phyloP scores from a whole-genome alignment of 2,113 vertebrate genomes.

The Protobothrops flavoviridis region DNA sequence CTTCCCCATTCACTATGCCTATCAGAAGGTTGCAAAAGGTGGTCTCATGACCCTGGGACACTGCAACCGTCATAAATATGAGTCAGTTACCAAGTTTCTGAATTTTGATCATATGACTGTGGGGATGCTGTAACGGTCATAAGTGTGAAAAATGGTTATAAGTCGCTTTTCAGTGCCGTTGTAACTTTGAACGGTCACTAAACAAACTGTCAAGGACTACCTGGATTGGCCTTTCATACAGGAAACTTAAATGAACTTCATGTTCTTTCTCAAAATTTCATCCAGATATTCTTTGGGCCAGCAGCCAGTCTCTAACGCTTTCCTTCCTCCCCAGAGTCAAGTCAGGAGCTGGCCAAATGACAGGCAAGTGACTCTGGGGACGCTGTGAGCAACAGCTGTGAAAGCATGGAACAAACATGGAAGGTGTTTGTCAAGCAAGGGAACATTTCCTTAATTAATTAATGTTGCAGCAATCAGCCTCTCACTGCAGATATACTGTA shows the following conservation, averaged over 20 bases:
- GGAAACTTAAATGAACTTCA: neutral
- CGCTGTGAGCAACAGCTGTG: neutral
- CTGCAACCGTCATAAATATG: no score
- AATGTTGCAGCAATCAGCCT: neutral
- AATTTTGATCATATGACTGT: no score
- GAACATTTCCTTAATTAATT: neutral
- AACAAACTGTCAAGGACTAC: no score
- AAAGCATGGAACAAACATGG: neutral
- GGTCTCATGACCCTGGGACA: no score
- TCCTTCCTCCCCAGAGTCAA: neutral
- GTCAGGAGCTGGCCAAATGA: neutral
- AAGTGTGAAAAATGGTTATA: no score
- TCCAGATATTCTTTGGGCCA: neutral
- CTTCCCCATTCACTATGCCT: neutral
- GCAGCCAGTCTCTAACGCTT: neutral
- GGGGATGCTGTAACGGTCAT: no score
- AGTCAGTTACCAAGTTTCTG: no score
- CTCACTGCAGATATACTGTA: neutral
- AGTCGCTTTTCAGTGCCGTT: no score
- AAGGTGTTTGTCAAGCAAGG: neutral
- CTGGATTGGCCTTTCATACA: neutral
- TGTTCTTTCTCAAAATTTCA: neutral
- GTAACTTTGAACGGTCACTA: no score
- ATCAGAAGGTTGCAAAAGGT: no score
- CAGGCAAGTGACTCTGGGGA: neutral